phyloP scores from a whole-genome alignment of 2,888 invertebrate genomes.

The Synergus umbraculus region DNA sequence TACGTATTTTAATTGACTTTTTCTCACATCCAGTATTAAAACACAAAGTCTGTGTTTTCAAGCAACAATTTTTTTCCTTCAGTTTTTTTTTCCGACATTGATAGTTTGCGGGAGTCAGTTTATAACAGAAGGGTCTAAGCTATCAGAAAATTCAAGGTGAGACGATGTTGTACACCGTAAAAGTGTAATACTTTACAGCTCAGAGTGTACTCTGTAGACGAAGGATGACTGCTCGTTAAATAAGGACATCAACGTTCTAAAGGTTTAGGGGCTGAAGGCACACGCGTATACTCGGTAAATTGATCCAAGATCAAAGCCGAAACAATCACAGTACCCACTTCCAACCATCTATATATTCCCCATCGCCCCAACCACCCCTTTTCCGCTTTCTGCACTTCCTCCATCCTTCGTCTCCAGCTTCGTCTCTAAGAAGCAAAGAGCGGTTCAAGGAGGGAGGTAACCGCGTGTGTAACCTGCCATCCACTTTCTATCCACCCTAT shows the following conservation, averaged over 20 bases:
- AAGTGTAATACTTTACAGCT: not conserved
- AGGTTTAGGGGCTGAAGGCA: conserved; percentile 61
- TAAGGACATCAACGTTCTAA: conserved; percentile 60
- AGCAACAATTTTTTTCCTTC: too few relatives aligned
- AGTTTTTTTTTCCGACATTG: not conserved
- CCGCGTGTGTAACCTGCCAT: conserved; percentile 73
- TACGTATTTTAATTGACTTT: too few relatives aligned
- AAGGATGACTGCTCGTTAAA: conserved; percentile 58
- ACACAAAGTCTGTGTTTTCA: too few relatives aligned
- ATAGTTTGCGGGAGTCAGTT: conserved; percentile 10
- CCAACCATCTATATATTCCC: conserved; percentile 54
- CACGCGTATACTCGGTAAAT: conserved; percentile 75
- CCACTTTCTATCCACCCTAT: conserved; percentile 53
- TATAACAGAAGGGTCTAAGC: conserved; percentile 14
- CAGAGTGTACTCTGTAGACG: conserved; percentile 34
- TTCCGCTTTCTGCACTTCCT: conserved; percentile 45
- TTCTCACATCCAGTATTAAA: too few relatives aligned
- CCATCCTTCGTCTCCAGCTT: conserved; percentile 51
- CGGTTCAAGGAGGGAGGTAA: conserved; percentile 66
- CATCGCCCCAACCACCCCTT: conserved; percentile 52
- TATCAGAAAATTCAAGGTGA: not conserved
- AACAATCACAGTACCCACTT: conserved; percentile 76
- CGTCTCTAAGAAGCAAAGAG: conserved; percentile 50
- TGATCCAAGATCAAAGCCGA: conserved; percentile 78
- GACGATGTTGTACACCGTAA: not conserved